Conservation (phyloP, 2,888 invertebrate species). For the Drosophila incognita region DNA sequence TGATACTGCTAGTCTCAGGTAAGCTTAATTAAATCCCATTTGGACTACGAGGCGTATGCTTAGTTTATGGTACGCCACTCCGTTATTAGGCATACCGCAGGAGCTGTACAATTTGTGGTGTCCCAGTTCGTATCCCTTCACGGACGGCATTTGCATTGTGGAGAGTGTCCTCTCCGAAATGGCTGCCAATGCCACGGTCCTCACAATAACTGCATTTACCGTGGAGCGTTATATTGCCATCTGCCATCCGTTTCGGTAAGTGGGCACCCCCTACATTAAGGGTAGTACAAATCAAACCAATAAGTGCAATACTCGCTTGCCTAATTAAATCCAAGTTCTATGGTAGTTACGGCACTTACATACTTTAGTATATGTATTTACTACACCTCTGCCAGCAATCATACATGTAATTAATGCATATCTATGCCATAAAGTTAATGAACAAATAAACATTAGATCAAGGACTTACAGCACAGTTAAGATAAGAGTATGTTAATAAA, state of each 20-base stretch:
- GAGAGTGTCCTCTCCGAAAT: constrained; percentile 93
- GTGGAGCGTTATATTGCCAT: constrained; percentile 95
- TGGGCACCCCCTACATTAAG: constrained; percentile 5
- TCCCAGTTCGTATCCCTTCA: constrained; percentile 90
- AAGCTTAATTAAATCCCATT: constrained; percentile 76
- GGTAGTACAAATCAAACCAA: constrained; percentile 1
- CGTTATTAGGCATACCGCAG: constrained; percentile 89
- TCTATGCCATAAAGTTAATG: neutral
- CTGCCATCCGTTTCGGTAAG: constrained; percentile 90
- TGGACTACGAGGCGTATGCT: constrained; percentile 36
- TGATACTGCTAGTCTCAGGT: constrained; percentile 91
- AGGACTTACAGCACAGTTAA: neutral
- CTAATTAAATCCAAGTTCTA: constrained; percentile 9
- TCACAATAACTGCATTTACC: constrained; percentile 95
- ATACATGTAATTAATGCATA: constrained; percentile 8
- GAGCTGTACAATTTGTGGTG: constrained; percentile 92
- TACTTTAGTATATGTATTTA: constrained; percentile 2
- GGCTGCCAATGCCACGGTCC: constrained; percentile 93
- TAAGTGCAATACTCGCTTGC: neutral
- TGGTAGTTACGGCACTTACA: neutral
- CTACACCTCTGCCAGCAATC: neutral
- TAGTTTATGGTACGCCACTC: constrained; percentile 27
- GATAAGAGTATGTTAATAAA: neutral
- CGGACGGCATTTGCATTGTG: constrained; percentile 91
- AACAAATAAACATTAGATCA: neutral